Evolutionary conservation across 1,140 invertebrate genomes (phyloP), one percentile per base, ranked within the genome.

Genomic region (Cydia amplana): DNA sequence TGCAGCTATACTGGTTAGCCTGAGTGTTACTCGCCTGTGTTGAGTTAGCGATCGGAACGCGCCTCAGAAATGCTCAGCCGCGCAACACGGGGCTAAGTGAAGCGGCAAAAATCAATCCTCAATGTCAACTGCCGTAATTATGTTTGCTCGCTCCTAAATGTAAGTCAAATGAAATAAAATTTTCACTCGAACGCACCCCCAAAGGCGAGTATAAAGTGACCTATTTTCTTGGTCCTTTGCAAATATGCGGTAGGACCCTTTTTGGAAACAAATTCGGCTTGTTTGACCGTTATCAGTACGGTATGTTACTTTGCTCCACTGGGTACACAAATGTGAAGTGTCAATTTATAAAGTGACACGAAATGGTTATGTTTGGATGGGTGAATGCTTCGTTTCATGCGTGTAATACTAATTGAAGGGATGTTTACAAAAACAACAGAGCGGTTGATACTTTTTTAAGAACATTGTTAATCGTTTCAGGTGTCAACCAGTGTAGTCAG

Each of bases 211-310:
- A 73, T 73, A 25, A 51, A 73, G 20, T 51, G 72, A 73, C 72
- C 72, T 73, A 73, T 73, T 73, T 72, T 73, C 72, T 73, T 40
- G 14, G 65, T 70, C 72, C 72, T 73, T 73, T 73, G 72, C 72
- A 73, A 73, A 73, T 73, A 73, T 70, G 65, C 36, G 36, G 65
- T 70, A 18, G 55, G 32, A 70, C 65, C 65, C 65, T 70, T 70
- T 70, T 70, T 40, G 36, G 18, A 43, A 18, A 40, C 32, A 70
- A 70, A 67, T 67, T 67, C 64, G 64, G 64, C 1, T 32, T 70
- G 65, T 70, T 70, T 70, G 65, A 70, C 25, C 65, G 65, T 70
- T 70, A 70, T 70, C 65, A 36, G 65, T 70, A 70, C 65, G 65
- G 16, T 70, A 36, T 70, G 28, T 40, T 70, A 70, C 65, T 70